phyloP scores from a whole-genome alignment of 2,113 vertebrate species.

The Galbula dea region DNA sequence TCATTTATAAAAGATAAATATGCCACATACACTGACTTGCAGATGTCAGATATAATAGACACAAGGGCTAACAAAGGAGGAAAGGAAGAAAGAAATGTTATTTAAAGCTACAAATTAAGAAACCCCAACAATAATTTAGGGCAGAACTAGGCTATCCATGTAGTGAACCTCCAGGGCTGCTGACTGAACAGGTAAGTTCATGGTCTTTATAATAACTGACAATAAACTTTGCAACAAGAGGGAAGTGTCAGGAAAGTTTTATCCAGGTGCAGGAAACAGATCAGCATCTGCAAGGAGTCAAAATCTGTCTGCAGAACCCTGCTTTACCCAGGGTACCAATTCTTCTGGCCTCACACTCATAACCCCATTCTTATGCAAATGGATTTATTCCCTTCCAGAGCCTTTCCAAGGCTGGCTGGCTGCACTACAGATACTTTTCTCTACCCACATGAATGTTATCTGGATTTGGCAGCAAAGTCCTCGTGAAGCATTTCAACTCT shows the following conservation, averaged over 20 bases:
- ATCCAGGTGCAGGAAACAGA: background rate
- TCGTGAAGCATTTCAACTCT: background rate
- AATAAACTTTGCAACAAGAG: background rate
- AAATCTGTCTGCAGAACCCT: background rate
- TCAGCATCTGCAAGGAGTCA: background rate
- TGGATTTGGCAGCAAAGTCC: background rate
- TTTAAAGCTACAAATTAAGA: background rate
- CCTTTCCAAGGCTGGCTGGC: background rate
- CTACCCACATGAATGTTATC: background rate
- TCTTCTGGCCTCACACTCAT: background rate
- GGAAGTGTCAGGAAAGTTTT: background rate
- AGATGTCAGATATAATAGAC: background rate
- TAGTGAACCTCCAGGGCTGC: background rate
- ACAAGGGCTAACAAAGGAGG: background rate
- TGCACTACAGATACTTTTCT: background rate
- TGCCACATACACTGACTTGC: rapidly evolving
- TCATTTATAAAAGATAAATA: background rate
- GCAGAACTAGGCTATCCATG: background rate
- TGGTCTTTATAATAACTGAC: background rate
- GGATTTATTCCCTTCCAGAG: background rate
- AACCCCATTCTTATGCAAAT: background rate
- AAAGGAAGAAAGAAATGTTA: background rate
- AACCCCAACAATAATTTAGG: background rate
- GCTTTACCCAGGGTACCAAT: background rate
- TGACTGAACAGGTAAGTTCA: background rate